Evolutionary conservation across 2,888 invertebrate genomes (phyloP).

Genomic region (Diarsia rubi): DNA sequence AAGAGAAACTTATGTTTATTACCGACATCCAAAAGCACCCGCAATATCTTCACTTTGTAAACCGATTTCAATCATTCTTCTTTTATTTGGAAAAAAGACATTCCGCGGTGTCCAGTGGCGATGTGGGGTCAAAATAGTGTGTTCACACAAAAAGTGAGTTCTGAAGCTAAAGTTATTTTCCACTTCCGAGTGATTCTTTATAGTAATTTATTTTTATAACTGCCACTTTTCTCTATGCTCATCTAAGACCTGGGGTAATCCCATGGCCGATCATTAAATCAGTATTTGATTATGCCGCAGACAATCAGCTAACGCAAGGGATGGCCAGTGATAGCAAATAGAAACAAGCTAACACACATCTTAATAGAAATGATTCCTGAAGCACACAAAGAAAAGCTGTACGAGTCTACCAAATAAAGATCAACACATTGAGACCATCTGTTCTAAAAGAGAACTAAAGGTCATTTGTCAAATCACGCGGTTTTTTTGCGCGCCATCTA

Average conservation of each 20-base stretch:
- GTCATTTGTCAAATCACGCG: slow-evolving; percentile 4
- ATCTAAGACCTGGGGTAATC: not conserved
- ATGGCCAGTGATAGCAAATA: no score
- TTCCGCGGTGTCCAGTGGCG: no score
- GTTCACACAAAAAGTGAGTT: not conserved
- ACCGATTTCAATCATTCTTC: not conserved
- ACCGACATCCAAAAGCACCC: not conserved
- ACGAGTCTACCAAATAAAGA: not conserved
- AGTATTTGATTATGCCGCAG: not conserved
- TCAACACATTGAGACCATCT: slow-evolving; percentile 15
- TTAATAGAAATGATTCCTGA: not conserved
- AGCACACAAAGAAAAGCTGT: not conserved
- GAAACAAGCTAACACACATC: not conserved
- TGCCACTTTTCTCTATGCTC: not conserved
- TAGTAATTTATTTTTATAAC: not conserved
- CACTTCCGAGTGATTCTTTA: not conserved
- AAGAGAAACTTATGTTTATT: not conserved
- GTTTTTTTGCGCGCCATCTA: slow-evolving; percentile 32
- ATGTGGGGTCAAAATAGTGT: not conserved
- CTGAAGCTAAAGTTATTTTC: not conserved
- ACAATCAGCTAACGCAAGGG: not conserved
- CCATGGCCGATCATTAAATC: not conserved
- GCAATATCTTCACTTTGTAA: not conserved
- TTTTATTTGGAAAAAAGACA: not conserved
- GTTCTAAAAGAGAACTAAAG: not conserved